Evolutionary conservation across 2,797 vertebrate genomes (phyloP).

Genomic region (Myotis planiceps): DNA sequence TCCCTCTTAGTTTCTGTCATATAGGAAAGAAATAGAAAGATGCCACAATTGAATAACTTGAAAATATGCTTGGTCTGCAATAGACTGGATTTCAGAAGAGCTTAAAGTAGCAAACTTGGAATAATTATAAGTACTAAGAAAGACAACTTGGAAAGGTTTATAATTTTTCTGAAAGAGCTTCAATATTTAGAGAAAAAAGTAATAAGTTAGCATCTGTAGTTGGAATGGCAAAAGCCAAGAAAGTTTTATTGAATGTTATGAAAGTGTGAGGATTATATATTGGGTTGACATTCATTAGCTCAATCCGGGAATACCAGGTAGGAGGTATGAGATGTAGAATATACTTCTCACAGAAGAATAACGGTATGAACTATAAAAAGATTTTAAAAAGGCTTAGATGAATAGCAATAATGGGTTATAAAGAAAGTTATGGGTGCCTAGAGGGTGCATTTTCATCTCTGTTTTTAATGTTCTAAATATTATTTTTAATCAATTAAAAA

Average conservation of each 20-base stretch:
- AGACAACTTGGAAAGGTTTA: not conserved
- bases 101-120: not conserved
- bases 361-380: not conserved
- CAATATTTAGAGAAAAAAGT: not conserved
- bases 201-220: not conserved
- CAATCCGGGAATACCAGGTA: not conserved
- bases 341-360: not conserved
- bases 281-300: not conserved
- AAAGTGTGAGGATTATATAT: not conserved
- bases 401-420: not conserved
- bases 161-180: slow-evolving; percentile 14
- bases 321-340: not conserved
- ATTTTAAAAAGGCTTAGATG: not conserved
- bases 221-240: not conserved
- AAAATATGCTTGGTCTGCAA: not conserved
- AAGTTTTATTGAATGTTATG: not conserved
- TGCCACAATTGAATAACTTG: not conserved
- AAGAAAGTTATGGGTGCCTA: not conserved
- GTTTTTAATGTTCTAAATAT: slow-evolving; percentile 29
- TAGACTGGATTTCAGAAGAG: not conserved
- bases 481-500: not conserved
- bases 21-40: not conserved
- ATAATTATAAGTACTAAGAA: not conserved
- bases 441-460: not conserved
- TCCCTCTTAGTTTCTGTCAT: slow-evolving; percentile 31